A percentile compares a stretch with the other conserved stretches of the same genome.
phyloP scores from a whole-genome alignment of 2,888 invertebrate genomes.

The Troides aeacus region DNA sequence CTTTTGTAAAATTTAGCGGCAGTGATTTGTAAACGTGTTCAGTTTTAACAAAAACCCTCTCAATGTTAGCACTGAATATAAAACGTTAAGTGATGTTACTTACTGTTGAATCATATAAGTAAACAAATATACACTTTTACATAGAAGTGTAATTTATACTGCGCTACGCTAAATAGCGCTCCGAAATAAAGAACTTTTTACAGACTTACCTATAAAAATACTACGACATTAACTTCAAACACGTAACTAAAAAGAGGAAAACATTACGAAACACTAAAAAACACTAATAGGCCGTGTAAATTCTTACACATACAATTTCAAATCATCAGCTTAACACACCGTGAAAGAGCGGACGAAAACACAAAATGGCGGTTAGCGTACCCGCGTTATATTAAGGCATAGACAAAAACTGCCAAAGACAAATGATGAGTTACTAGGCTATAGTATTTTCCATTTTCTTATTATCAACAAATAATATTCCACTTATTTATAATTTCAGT shows the following conservation, averaged over 20 bases:
- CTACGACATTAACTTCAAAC: constrained; percentile 28
- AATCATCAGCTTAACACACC: constrained; percentile 26
- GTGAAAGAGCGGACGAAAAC: constrained; percentile 23
- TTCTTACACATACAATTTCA: constrained; percentile 31
- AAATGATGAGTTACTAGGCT: neutral
- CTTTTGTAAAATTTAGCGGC: too few species aligned
- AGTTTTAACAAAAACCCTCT: neutral
- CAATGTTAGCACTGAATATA: neutral
- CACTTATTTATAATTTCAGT: too few species aligned
- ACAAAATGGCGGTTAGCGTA: constrained; percentile 34
- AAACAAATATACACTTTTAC: neutral
- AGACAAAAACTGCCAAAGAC: neutral
- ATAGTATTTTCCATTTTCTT: too few species aligned
- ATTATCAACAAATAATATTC: too few species aligned
- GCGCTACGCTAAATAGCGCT: constrained; percentile 14
- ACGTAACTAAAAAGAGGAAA: constrained; percentile 14
- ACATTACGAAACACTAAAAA: constrained; percentile 29
- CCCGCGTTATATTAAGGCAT: neutral
- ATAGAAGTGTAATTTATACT: neutral
- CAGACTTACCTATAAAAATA: constrained; percentile 35
- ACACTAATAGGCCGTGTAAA: constrained; percentile 28
- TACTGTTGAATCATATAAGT: neutral
- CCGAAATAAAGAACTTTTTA: constrained; percentile 2
- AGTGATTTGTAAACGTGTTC: too few species aligned
- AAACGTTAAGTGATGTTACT: neutral